A percentile compares a stretch with the other conserved stretches of the same genome.
phyloP scores from a whole-genome alignment of 2,113 vertebrate genomes.

The Chlorodrepanis virens region DNA sequence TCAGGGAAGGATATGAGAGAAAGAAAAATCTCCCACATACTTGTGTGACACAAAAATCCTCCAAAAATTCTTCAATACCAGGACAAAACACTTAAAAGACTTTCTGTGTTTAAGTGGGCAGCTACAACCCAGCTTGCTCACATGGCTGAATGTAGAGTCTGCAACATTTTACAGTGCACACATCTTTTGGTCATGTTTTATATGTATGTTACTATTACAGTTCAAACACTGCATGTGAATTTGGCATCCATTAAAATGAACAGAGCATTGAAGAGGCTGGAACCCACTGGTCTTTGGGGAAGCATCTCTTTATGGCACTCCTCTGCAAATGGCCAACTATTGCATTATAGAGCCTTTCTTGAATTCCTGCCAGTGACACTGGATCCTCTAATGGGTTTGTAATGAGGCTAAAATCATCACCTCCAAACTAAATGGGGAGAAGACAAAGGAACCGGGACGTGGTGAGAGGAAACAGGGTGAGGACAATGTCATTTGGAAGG shows the following conservation, averaged over 20 bases:
- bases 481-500: neutral
- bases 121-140: neutral
- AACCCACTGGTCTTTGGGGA: neutral
- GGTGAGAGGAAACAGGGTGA: neutral
- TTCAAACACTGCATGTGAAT: neutral
- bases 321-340: neutral
- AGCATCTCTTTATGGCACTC: neutral
- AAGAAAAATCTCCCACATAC: neutral
- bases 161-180: neutral
- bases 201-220: neutral
- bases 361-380: neutral
- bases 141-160: neutral
- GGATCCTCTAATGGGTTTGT: neutral
- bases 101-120: neutral
- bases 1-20: neutral
- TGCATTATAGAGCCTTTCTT: neutral
- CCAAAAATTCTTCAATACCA: neutral
- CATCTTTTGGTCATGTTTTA: neutral
- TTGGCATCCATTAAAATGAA: neutral
- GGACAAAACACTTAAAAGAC: neutral
- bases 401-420: neutral
- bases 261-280: neutral
- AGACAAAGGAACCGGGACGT: neutral
- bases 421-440: neutral
- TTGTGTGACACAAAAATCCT: neutral